Evolutionary conservation across 2,797 vertebrate genomes (phyloP).

Genomic region (Euphonia xanthogaster): DNA sequence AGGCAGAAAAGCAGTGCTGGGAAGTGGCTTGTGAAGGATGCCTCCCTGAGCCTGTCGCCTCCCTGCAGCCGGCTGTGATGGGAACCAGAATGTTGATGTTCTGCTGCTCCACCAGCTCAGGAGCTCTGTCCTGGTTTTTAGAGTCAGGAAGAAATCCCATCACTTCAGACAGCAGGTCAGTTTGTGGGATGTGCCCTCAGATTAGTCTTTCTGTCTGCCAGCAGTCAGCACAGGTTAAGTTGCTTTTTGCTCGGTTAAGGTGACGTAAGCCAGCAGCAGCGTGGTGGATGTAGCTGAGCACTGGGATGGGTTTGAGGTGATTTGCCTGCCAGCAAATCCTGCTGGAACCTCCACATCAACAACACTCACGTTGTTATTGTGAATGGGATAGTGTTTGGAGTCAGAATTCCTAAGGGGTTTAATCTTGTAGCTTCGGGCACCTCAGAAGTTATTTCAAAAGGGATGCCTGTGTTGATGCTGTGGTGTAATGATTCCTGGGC

Average conservation of each 20-base stretch:
- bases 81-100: background rate
- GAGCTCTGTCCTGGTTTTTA: background rate
- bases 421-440: background rate
- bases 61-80: background rate
- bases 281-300: accelerated
- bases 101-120: background rate
- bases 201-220: background rate
- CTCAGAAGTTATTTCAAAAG: background rate
- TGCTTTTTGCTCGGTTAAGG: background rate
- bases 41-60: background rate
- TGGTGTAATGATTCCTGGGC: background rate
- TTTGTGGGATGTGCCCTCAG: background rate
- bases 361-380: background rate
- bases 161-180: background rate
- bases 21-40: background rate
- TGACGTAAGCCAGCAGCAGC: background rate
- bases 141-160: background rate
- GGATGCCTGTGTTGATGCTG: background rate
- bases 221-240: background rate
- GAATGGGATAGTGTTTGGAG: background rate
- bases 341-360: background rate
- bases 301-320: background rate
- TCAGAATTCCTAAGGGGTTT: background rate
- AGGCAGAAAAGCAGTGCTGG: background rate
- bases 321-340: background rate